Evolutionary conservation across 2,888 invertebrate species (phyloP).

Genomic region (Hydropsyche betteni): DNA sequence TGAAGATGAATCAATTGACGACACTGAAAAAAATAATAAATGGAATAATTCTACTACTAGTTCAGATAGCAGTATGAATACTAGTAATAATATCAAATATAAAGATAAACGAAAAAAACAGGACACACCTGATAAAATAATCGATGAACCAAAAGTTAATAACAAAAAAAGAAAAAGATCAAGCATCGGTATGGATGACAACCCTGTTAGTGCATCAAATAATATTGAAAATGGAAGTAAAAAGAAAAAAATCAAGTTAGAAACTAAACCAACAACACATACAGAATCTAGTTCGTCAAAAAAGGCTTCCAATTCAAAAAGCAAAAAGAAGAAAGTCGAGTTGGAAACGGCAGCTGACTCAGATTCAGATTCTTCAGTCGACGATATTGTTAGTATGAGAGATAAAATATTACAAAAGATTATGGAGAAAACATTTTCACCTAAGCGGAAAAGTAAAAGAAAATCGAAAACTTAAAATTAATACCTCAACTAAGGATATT

Average conservation of each 20-base stretch:
- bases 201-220: too few species aligned
- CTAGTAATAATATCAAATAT: background rate
- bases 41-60: too few species aligned
- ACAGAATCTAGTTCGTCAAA: background rate
- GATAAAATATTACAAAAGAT: background rate
- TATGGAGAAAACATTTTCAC: background rate
- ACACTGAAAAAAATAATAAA: too few species aligned
- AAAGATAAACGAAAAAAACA: background rate
- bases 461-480: background rate
- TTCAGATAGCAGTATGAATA: too few species aligned
- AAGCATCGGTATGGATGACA: too few species aligned
- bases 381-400: background rate
- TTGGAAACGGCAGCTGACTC: background rate
- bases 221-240: too few species aligned
- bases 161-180: background rate
- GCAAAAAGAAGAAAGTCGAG: too few species aligned
- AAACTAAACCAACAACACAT: background rate
- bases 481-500: too few species aligned
- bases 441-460: background rate
- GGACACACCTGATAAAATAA: too few species aligned
- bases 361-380: conserved; percentile 9
- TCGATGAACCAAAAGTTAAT: background rate
- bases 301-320: too few species aligned
- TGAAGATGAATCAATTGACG: too few species aligned
- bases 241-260: too few species aligned